phyloP scores from a whole-genome alignment of 2,113 vertebrate genomes.

The Cynocephalus volans region DNA sequence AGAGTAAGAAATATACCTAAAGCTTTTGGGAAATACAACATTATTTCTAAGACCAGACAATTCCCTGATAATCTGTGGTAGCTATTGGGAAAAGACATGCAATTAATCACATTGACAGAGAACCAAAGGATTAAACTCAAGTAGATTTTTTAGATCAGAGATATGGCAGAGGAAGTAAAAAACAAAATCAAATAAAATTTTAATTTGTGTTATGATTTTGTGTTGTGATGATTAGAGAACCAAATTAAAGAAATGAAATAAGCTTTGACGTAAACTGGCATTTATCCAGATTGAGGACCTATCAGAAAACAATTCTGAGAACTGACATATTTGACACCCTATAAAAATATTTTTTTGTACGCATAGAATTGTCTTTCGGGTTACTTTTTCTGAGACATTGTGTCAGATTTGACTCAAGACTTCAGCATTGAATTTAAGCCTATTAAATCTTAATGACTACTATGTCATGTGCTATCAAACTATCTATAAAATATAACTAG shows the following conservation, averaged over 20 bases:
- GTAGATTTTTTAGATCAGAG: background rate
- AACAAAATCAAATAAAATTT: background rate
- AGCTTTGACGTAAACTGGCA: background rate
- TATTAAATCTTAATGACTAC: conserved; percentile 47
- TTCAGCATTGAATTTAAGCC: conserved; percentile 45
- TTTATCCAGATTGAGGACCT: background rate
- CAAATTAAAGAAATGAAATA: conserved; percentile 35
- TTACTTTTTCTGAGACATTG: conserved; percentile 54
- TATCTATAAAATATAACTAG: conserved; percentile 1
- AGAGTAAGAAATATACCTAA: conserved; percentile 1
- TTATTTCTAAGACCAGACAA: conserved; percentile 37
- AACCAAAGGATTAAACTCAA: background rate
- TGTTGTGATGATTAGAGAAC: background rate
- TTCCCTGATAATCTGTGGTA: conserved; percentile 35
- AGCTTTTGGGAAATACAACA: conserved; percentile 23
- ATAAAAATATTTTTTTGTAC: conserved; percentile 51
- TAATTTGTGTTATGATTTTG: background rate
- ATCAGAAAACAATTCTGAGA: background rate
- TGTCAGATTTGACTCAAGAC: conserved; percentile 61
- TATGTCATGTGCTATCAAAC: background rate
- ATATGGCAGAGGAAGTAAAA: background rate
- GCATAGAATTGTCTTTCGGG: background rate
- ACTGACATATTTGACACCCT: conserved; percentile 1
- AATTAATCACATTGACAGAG: background rate
- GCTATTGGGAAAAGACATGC: background rate